Evolutionary conservation across 2,888 invertebrate genomes (phyloP).

Genomic region (Heteromyza rotundicornis): DNA sequence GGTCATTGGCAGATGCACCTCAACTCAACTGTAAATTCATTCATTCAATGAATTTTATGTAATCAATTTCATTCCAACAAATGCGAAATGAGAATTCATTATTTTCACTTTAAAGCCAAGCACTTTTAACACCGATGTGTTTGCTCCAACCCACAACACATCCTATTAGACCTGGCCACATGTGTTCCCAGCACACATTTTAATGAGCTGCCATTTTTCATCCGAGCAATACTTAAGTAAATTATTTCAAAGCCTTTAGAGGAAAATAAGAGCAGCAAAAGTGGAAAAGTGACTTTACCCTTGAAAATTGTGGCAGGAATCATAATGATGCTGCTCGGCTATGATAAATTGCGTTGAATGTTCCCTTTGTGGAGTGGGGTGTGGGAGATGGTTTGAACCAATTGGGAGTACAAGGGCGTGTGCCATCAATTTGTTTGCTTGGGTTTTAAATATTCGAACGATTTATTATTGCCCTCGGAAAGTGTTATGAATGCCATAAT

Average conservation of each 20-base stretch:
- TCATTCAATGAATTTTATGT: too few relatives aligned
- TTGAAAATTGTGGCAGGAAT: too few relatives aligned
- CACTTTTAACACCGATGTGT: too few relatives aligned
- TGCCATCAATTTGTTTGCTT: background rate
- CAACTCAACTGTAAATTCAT: too few relatives aligned
- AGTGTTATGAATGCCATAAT: background rate
- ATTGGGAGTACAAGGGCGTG: background rate
- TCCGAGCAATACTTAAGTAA: conserved; percentile 34
- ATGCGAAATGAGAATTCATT: too few relatives aligned
- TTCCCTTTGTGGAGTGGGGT: background rate
- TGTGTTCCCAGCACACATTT: conserved; percentile 1
- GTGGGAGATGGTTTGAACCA: background rate
- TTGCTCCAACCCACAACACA: too few relatives aligned
- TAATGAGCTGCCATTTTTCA: conserved; percentile 40
- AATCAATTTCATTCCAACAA: too few relatives aligned
- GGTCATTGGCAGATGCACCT: too few relatives aligned
- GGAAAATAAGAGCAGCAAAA: too few relatives aligned
- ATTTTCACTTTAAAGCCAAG: too few relatives aligned
- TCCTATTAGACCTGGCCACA: too few relatives aligned
- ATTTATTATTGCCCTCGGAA: background rate
- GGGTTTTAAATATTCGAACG: background rate
- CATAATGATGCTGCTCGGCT: conserved; percentile 4
- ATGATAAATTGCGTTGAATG: conserved; percentile 5
- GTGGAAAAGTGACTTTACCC: too few relatives aligned
- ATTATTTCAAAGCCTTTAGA: conserved; percentile 38